Percentiles rank a stretch among this genome's conserved stretches.
Conservation (phyloP, 2,888 invertebrate genomes). For the Baccha elongata region DNA sequence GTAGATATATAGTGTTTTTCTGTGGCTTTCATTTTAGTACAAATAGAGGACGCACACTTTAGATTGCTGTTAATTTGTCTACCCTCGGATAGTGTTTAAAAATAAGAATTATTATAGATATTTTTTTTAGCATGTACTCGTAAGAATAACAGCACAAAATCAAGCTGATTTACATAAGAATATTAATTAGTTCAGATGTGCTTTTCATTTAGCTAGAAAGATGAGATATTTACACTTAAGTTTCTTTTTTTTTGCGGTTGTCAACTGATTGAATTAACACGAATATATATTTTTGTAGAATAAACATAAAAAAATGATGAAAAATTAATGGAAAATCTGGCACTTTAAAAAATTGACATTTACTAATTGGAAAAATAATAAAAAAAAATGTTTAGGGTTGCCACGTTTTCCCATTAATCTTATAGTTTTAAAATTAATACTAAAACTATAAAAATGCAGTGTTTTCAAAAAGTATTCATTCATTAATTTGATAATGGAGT, state of each 20-base stretch:
- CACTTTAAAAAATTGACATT: conserved; percentile 34
- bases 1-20: neutral
- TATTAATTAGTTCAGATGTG: conserved; percentile 32
- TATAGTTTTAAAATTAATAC: conserved; percentile 10
- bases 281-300: neutral
- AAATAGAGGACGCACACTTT: neutral
- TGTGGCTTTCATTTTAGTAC: conserved; percentile 6
- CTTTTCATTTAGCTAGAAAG: conserved; percentile 3
- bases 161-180: conserved; percentile 27
- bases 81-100: conserved; percentile 7
- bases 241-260: neutral
- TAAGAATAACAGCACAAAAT: neutral
- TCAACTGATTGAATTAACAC: neutral
- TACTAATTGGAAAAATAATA: conserved; percentile 41
- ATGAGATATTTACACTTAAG: conserved; percentile 9
- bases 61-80: conserved; percentile 20
- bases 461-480: conserved; percentile 52
- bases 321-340: conserved; percentile 62
- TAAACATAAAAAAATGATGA: neutral
- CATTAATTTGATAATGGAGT: too few relatives aligned
- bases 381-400: conserved; percentile 73
- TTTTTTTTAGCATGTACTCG: neutral
- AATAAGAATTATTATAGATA: neutral
- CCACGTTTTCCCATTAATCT: conserved; percentile 74
- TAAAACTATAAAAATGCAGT: neutral